These are phyloP conservation scores for Leptopilina clavipes DNA, from an alignment of 1,140 invertebrate genomes.

Conservation along the genomic window DNA sequence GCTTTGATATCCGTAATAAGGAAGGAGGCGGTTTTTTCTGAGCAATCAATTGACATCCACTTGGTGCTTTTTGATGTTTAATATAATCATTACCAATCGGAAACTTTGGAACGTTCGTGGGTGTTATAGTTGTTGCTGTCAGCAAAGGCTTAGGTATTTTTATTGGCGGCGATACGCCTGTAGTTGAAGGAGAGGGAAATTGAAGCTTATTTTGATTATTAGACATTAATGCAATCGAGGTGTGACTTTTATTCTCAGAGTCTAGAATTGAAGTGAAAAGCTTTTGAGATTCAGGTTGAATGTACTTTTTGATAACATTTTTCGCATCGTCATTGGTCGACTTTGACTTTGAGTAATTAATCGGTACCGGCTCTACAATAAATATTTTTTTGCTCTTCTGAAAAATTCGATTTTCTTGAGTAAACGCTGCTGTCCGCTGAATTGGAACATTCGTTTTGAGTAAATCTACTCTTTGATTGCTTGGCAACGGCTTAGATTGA, in stretches of 20 bases:
- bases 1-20: conserved; percentile 14
- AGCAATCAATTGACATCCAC: background rate
- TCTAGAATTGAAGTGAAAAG: background rate
- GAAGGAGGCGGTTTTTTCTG: conserved; percentile 1
- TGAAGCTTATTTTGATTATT: background rate
- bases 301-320: background rate
- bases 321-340: background rate
- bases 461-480: conserved; percentile 2
- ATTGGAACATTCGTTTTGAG: background rate
- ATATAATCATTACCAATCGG: background rate
- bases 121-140: background rate
- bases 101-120: background rate
- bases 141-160: conserved; percentile 5
- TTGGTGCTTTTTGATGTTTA: background rate
- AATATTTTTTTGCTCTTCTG: background rate
- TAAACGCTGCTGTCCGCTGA: background rate
- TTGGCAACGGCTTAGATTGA: background rate
- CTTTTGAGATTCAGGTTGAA: background rate
- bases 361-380: conserved; percentile 11
- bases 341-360: conserved; percentile 27
- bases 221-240: background rate
- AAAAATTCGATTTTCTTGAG: background rate
- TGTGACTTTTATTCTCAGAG: background rate
- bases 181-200: background rate
- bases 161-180: background rate